Evolutionary conservation across 2,888 invertebrate species (phyloP).

Genomic region (Aelia acuminata): DNA sequence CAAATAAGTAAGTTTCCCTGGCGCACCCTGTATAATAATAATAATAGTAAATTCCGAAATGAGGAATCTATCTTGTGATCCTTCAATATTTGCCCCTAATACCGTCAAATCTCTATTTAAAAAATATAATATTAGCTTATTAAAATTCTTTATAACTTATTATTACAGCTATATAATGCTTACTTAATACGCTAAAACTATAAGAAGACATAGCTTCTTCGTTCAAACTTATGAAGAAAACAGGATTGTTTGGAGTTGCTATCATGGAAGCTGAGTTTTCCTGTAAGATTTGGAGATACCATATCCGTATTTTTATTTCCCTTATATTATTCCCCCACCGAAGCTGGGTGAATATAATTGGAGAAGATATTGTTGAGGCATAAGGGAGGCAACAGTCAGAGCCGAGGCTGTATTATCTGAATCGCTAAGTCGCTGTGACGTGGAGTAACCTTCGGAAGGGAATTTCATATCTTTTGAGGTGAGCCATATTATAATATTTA

Average conservation of each 20-base stretch:
- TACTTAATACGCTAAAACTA: too few species aligned
- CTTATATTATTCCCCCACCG: not conserved
- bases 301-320: not conserved
- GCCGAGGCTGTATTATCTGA: not conserved
- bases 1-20: too few species aligned
- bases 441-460: not conserved
- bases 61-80: too few species aligned
- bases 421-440: not conserved
- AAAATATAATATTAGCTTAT: too few species aligned
- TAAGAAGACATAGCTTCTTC: too few species aligned
- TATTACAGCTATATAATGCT: too few species aligned
- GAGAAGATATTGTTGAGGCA: not conserved
- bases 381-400: not conserved
- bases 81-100: too few species aligned
- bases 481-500: not conserved
- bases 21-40: too few species aligned
- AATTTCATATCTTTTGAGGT: not conserved
- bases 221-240: too few species aligned
- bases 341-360: not conserved
- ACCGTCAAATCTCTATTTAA: too few species aligned
- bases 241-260: not conserved
- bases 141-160: too few species aligned
- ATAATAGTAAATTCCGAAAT: too few species aligned
- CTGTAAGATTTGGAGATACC: not conserved
- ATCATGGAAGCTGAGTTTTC: not conserved